Evolutionary conservation across 1,140 invertebrate species (phyloP), one percentile per base, ranked within the genome.

Genomic region (Oncopeltus fasciatus): DNA sequence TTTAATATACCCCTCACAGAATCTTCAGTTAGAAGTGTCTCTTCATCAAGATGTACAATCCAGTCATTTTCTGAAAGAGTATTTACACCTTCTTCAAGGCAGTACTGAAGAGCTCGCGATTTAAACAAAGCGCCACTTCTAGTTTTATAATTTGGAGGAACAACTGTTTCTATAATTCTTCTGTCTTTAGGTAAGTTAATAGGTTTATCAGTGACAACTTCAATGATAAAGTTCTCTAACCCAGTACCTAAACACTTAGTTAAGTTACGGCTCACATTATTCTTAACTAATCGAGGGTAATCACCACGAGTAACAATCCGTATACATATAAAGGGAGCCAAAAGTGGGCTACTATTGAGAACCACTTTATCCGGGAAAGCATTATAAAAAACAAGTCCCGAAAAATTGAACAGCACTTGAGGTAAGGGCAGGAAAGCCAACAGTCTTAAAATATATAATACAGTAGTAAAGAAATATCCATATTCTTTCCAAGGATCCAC

Each of bases 31-130:
- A 98, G 75, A 29, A 98, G 72, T 0, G 95, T 98, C 74, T 98
- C 95, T 76, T 98, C 95, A 73, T 99, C 95, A 18, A 98, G 77
- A 77, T 98, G 95, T 1, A 98, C 92, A 69, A 99, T 90, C 93
- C 93, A 98, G 73, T 98, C 95, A 65, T 81, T 85, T 69, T 95
- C 92, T 20, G 81, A 82, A 14, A 96, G 73, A 66, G 90, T 82
- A 74, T 95, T 95, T 1, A 93, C 85, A 68, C 84, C 84, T 69
- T 90, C 88, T 77, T 98, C 95, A 14, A 98, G 77, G 71, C 93
- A 96, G 73, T 97, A 98, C 71, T 98, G 95, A 0, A 98, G 74
- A 11, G 95, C 95, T 67, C 95, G 80, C 0, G 94, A 91, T 74
- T 98, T 98, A 72, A 95, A 98, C 12, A 95, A 75, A 28, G 94